Percentiles rank a stretch among this genome's conserved stretches.
Conservation (phyloP, 2,113 vertebrate species). For the Vulpes lagopus region DNA sequence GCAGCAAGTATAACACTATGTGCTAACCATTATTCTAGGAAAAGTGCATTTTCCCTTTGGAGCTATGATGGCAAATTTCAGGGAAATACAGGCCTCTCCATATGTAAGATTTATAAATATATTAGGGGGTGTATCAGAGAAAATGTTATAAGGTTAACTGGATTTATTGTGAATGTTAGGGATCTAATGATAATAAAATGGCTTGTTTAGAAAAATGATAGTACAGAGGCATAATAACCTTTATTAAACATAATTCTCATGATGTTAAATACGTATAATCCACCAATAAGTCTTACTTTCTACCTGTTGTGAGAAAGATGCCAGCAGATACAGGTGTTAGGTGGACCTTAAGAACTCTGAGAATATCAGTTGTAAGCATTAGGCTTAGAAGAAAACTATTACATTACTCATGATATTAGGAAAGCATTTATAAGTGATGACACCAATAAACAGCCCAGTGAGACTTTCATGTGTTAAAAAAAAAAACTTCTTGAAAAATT, state of each 20-base stretch:
- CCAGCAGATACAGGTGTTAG: not conserved
- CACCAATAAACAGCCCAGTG: not conserved
- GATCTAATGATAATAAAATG: not conserved
- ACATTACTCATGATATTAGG: not conserved
- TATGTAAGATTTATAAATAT: not conserved
- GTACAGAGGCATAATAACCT: not conserved
- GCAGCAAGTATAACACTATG: not conserved
- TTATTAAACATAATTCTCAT: not conserved
- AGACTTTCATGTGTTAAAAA: not conserved
- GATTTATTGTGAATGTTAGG: not conserved
- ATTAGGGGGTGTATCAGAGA: not conserved
- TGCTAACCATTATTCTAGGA: not conserved
- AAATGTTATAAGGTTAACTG: not conserved
- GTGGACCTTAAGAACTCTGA: not conserved
- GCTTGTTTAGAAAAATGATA: not conserved
- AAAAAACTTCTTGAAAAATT: not conserved
- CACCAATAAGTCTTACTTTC: not conserved
- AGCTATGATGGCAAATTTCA: not conserved
- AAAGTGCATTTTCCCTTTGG: not conserved
- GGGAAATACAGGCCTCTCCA: not conserved
- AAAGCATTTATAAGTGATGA: not conserved
- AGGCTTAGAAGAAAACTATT: not conserved
- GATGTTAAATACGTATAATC: not conserved
- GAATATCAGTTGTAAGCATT: not conserved
- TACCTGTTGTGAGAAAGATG: not conserved